Evolutionary conservation across 2,888 invertebrate species (phyloP).

Genomic region (Sarcophaga variegata): DNA sequence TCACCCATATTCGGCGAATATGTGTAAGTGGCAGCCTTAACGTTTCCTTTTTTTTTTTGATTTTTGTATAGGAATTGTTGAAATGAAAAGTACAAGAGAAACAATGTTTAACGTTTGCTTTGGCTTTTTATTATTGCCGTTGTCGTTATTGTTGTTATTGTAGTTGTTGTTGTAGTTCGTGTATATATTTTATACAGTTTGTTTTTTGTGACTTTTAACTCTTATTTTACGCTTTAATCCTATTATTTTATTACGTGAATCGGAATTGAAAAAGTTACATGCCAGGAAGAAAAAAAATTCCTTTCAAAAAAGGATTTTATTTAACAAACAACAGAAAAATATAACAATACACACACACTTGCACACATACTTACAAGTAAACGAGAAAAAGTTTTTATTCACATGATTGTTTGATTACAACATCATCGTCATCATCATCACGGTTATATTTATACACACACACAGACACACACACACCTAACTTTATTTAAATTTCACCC

Average conservation of each 20-base stretch:
- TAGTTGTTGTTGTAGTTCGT: slow-evolving; percentile 1
- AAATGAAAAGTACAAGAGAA: slow-evolving; percentile 24
- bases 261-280: slow-evolving; percentile 71
- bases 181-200: slow-evolving; percentile 24
- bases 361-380: background rate
- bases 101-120: slow-evolving; percentile 37
- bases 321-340: background rate
- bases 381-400: slow-evolving; percentile 37
- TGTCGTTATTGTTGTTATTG: background rate
- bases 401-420: slow-evolving; percentile 55
- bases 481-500: background rate
- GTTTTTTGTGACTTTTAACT: slow-evolving; percentile 66
- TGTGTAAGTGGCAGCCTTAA: background rate
- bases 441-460: background rate
- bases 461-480: background rate
- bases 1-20: background rate
- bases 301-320: slow-evolving; percentile 62
- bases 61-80: slow-evolving; percentile 17
- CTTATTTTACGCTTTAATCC: slow-evolving; percentile 73
- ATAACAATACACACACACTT: background rate
- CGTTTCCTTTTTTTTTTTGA: slow-evolving; percentile 23
- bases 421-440: background rate
- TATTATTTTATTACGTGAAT: slow-evolving; percentile 75
- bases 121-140: background rate
- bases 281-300: background rate